These are phyloP conservation scores for Pseudochirops cupreus DNA, from an alignment of 2,797 vertebrate genomes.

Conservation along the genomic window DNA sequence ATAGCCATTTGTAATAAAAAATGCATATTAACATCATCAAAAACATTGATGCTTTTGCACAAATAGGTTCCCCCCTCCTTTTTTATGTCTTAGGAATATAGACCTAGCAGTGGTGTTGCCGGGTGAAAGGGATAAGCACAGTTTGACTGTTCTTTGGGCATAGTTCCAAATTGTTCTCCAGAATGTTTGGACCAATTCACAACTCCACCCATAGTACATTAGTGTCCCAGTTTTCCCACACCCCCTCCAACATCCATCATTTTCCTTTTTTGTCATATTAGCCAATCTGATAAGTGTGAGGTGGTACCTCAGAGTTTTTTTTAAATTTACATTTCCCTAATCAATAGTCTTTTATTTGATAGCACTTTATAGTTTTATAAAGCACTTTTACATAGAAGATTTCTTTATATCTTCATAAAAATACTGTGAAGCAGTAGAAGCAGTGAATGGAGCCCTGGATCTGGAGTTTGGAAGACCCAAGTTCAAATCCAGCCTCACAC, in stretches of 20 bases:
- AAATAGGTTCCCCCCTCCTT: not conserved
- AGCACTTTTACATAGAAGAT: not conserved
- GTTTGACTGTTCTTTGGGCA: not conserved
- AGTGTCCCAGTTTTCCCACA: not conserved
- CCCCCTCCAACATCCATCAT: not conserved
- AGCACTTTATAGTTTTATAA: not conserved
- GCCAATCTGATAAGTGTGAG: not conserved
- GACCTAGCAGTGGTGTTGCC: not conserved
- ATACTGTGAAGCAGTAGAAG: not conserved
- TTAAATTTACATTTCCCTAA: not conserved
- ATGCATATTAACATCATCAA: not conserved
- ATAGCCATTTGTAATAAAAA: conserved; percentile 4
- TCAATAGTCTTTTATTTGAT: not conserved
- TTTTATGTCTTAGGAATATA: not conserved
- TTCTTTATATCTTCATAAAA: not conserved
- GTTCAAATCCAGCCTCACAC: not conserved
- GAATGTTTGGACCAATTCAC: not conserved
- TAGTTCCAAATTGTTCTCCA: not conserved
- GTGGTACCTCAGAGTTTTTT: not conserved
- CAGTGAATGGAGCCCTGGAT: not conserved
- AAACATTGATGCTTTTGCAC: not conserved
- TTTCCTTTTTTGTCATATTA: not conserved
- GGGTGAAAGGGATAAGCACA: no score
- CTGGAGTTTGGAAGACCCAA: not conserved
- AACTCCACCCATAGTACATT: not conserved